Evolutionary conservation across 1,140 invertebrate species (phyloP).

Genomic region (Lasioglossum baleicum): DNA sequence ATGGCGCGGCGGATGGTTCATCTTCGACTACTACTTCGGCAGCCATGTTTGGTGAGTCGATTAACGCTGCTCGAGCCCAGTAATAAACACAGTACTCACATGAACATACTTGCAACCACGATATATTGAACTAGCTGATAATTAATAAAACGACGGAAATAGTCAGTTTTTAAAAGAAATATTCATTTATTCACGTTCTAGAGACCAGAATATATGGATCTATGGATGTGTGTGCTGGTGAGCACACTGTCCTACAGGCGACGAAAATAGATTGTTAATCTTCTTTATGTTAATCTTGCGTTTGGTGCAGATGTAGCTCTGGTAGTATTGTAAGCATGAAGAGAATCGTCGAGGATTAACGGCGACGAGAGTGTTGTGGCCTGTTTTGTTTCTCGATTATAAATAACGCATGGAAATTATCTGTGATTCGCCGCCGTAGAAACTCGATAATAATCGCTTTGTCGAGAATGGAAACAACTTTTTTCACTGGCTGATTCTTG

Average conservation of each 20-base stretch:
- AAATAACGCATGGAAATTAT: no score
- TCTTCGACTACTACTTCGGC: constrained; percentile 73
- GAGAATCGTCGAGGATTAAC: no score
- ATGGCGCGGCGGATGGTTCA: constrained; percentile 83
- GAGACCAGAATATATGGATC: neutral
- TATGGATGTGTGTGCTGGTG: no score
- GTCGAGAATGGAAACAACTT: no score
- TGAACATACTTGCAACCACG: no score
- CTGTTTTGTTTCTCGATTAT: no score
- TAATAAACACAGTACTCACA: no score
- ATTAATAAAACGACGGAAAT: neutral
- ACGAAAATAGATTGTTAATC: neutral
- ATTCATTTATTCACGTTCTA: neutral
- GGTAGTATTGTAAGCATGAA: neutral
- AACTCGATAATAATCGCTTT: no score
- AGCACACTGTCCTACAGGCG: neutral
- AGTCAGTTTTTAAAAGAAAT: neutral
- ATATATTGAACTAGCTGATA: no score
- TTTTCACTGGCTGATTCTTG: constrained; percentile 18
- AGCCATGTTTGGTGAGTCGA: neutral
- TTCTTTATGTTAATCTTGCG: neutral
- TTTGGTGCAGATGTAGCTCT: neutral
- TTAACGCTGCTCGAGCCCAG: neutral
- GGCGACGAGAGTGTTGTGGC: neutral
- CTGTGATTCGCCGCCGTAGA: no score